Evolutionary conservation across 2,888 invertebrate genomes (phyloP), one percentile per base, ranked within the genome.

Genomic region (Oasisia sp.): DNA sequence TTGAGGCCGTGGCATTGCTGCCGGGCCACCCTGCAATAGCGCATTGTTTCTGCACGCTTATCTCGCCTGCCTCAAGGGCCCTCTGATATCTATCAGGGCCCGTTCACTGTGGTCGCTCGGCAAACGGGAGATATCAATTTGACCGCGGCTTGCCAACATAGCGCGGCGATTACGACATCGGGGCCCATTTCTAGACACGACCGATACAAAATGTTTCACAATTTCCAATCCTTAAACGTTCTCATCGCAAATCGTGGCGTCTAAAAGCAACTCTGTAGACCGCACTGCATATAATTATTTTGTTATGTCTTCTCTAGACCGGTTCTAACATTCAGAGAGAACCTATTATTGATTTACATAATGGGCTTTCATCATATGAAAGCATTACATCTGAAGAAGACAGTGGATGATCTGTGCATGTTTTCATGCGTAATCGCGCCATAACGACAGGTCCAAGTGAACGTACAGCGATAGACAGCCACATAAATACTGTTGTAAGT

Each of bases 401-500:
- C n/a, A 5, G 27, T 27, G 27, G 7, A 74, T 27, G 27, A 27
- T 74, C 14, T 19, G 74, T 74, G n/a, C 74, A 74, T 74, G n/a
- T 74, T 74, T 74, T 74, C 74, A 74, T n/a, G 74, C 27, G 8
- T 74, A 74, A 27, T 27, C 27, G 19, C 74, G 14, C 27, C 74
- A 74, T 27, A 74, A 74, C 14, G 74, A 74, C 74, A 74, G 27
- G 74, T 74, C 74, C 7, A 27, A 27, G 74, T 74, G 74, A 74
- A 74, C 74, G 27, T 74, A 74, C 74, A 74, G 74, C n/a, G 74
- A 74, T 19, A 74, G n/a, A 74, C 7, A n/a, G 19, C 27, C 74
- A 74, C 74, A 27, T 74, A 74, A 74, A 74, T 74, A 74, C 74
- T 74, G 74, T 74, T 74, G 74, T 74, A 74, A 74, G 74, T 74